Base-by-base conservation (phyloP, 2,888 invertebrate genomes). In the Ligdia adustata region DNA sequence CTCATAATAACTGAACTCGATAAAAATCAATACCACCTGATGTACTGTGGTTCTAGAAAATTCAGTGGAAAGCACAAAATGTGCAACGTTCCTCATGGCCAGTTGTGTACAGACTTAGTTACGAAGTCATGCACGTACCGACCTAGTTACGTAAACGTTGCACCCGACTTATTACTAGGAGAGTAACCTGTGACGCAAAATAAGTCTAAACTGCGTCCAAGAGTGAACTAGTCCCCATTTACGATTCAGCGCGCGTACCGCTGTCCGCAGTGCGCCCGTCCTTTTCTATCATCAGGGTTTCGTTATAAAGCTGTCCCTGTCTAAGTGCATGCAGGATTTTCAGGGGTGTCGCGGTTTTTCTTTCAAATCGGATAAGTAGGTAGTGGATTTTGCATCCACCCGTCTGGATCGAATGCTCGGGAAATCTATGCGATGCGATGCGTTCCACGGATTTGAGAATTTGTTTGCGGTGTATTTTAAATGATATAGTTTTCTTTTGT, bases 191-290 rank as follows among this genome's bases (percentile, higher is more conserved):
- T 62, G 67, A 72, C 60, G 64, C 55, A 64, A 71, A 67, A 66
- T 63, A 57, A 64, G 59, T 57, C 64, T 64, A 59, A 67, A 64
- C 64, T 68, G 64, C 63, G 65, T 58, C 61, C 60, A 56, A 51
- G 60, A 27, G 37, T 14, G 22, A 16, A 64, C 64, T 64, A 58
- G 55, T 62, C 56, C 73, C 58, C 71, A 84, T 85, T 88, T 84
- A 73, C 78, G 75, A 88, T 88, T 86, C 87, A 64, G 66, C 63
- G 52, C 81, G 75, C 85, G 79, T 84, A 71, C 75, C 66, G 68
- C 79, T 79, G 80, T 83, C 85, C 86, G 82, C 83, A 85, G 80
- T 72, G 69, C 66, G 48, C 59, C 72, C 58, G 55, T 70, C 75
- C 58, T 62, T 60, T 60, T 75, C 73, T 53, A 31, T 47, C 55